Evolutionary conservation across 2,797 vertebrate species (phyloP).

Genomic region (Nothura maculosa): DNA sequence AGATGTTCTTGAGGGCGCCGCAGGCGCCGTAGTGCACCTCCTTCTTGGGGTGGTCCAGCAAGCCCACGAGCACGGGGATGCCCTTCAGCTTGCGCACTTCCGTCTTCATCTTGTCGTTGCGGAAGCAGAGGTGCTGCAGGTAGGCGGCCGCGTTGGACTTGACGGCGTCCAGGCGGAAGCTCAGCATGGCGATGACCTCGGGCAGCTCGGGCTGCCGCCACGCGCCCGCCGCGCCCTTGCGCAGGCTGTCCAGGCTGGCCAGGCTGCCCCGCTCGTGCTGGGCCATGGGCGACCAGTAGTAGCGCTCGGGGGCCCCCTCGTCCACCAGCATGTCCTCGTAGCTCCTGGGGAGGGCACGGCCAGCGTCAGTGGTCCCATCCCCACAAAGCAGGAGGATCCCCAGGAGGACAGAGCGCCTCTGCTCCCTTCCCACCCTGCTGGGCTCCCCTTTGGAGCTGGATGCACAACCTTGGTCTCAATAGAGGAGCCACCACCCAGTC

Average conservation of each 20-base stretch:
- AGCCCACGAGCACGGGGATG: conserved; percentile 91
- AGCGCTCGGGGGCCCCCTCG: conserved; percentile 87
- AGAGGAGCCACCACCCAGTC: rapidly evolving
- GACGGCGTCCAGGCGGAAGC: conserved; percentile 93
- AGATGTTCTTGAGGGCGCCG: conserved; percentile 97
- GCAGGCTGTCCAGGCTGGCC: conserved; percentile 95
- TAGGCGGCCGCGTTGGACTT: conserved; percentile 95
- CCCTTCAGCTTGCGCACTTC: conserved; percentile 90
- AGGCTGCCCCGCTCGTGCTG: conserved; percentile 94
- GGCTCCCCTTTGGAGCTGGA: background rate
- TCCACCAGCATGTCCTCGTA: conserved; percentile 94
- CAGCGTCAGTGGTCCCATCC: rapidly evolving
- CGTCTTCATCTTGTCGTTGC: conserved; percentile 94
- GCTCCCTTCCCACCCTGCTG: background rate
- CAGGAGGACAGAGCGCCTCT: background rate
- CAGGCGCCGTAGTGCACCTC: conserved; percentile 95
- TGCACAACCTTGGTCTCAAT: rapidly evolving
- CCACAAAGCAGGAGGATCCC: rapidly evolving
- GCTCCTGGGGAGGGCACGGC: conserved; percentile 83
- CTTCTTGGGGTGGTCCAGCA: conserved; percentile 94
- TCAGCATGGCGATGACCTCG: conserved; percentile 96
- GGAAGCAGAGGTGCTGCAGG: conserved; percentile 95
- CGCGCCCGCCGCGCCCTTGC: conserved; percentile 85
- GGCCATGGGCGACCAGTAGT: conserved; percentile 93
- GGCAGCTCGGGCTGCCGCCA: conserved; percentile 96